Evolutionary conservation across 2,113 vertebrate species (phyloP).

Genomic region (Takifugu flavidus): DNA sequence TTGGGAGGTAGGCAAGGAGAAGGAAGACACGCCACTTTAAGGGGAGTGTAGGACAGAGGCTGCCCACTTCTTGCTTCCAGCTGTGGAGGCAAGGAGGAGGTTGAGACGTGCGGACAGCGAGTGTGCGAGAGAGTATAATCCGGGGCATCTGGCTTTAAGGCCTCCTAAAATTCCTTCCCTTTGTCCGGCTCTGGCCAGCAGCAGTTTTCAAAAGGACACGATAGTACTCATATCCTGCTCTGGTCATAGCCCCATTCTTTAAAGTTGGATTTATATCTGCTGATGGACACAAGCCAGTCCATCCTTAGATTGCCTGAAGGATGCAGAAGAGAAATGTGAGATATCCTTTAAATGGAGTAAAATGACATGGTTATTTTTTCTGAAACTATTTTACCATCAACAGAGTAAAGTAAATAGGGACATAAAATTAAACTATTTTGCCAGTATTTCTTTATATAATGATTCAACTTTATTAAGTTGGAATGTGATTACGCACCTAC

Average conservation of each 20-base stretch:
- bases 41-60: conserved; percentile 29
- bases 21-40: conserved; percentile 23
- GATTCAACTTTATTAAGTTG: neutral
- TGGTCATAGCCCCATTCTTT: conserved; percentile 51
- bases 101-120: conserved; percentile 24
- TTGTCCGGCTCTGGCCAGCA: conserved; percentile 67
- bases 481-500: neutral
- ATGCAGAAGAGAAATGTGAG: conserved; percentile 12
- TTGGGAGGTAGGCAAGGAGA: conserved; percentile 41
- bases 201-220: conserved; percentile 66
- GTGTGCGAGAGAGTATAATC: conserved; percentile 46
- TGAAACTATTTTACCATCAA: neutral
- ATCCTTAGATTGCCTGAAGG: conserved; percentile 9
- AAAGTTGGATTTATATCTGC: conserved; percentile 57
- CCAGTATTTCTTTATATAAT: neutral
- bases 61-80: conserved; percentile 40
- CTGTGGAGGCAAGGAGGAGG: conserved; percentile 38
- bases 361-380: neutral
- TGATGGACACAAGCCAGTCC: conserved; percentile 34
- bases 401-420: neutral
- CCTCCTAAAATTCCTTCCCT: conserved; percentile 69
- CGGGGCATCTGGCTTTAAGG: conserved; percentile 75
- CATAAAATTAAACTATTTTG: neutral
- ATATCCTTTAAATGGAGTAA: no score
- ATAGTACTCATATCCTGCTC: conserved; percentile 74